Conservation (phyloP, 1,140 invertebrate genomes). For the Elysia chlorotica region DNA sequence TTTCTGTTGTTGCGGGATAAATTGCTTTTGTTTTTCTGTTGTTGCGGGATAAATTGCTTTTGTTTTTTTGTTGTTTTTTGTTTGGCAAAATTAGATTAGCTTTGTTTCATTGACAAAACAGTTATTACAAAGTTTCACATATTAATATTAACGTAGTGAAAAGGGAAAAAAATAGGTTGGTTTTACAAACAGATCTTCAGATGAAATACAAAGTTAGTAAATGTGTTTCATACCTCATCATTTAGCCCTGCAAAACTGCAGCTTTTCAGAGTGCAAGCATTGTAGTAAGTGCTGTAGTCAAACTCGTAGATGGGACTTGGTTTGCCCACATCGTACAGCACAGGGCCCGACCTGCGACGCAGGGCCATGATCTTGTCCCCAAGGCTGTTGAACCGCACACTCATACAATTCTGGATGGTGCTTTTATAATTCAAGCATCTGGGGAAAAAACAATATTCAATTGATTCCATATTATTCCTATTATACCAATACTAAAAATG, state of each 20-base stretch:
- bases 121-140: too few relatives aligned
- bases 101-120: too few relatives aligned
- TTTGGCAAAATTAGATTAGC: too few relatives aligned
- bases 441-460: not conserved
- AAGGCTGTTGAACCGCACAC: slow-evolving; percentile 82
- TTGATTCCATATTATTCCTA: not conserved
- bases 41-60: not conserved
- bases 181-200: too few relatives aligned
- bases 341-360: slow-evolving; percentile 80
- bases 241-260: slow-evolving; percentile 90
- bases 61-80: not conserved
- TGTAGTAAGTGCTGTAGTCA: slow-evolving; percentile 90
- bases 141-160: too few relatives aligned
- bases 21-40: not conserved
- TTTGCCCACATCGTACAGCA: slow-evolving; percentile 75
- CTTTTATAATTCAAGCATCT: slow-evolving; percentile 1
- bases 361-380: slow-evolving; percentile 83
- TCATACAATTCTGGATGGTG: slow-evolving; percentile 77
- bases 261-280: slow-evolving; percentile 96
- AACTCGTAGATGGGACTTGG: slow-evolving; percentile 79
- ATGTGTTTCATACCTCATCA: slow-evolving; percentile 70
- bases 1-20: not conserved
- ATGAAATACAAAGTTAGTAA: too few relatives aligned
- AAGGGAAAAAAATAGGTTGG: too few relatives aligned
- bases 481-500: not conserved